Conservation (phyloP, 2,888 invertebrate species). For the Euplagia quadripunctaria region DNA sequence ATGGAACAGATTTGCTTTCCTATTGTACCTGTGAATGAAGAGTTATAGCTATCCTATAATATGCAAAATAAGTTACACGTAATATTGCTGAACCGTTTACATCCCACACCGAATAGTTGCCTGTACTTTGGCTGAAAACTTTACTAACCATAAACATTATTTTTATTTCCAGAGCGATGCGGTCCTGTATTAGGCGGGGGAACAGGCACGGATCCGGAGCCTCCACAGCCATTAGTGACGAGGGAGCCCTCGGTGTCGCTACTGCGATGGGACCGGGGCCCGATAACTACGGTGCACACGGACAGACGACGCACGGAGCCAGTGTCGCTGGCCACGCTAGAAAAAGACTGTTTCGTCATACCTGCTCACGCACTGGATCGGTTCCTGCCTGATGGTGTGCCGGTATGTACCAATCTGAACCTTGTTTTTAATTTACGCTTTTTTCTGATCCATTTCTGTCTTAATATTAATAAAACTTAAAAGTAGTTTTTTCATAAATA, state of each 20-base stretch:
- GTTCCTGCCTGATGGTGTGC: conserved; percentile 96
- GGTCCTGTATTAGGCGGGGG: conserved; percentile 90
- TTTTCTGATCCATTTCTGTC: not conserved
- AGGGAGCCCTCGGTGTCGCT: conserved; percentile 90
- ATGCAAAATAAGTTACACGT: not conserved
- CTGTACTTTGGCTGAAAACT: not conserved
- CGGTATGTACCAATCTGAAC: conserved; percentile 83
- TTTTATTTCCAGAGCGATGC: conserved; percentile 89
- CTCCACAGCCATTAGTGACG: conserved; percentile 91
- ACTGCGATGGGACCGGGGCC: conserved; percentile 79
- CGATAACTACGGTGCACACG: conserved; percentile 72
- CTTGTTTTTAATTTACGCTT: not conserved
- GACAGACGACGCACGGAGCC: conserved; percentile 88
- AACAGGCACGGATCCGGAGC: conserved; percentile 89
- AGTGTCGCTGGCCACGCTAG: conserved; percentile 93
- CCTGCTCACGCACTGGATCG: conserved; percentile 95
- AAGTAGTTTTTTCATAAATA: not conserved
- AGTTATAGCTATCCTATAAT: not conserved
- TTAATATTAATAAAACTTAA: not conserved
- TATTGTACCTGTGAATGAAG: not conserved
- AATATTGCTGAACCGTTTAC: not conserved
- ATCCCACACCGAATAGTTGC: not conserved
- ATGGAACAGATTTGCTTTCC: not conserved
- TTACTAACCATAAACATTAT: not conserved
- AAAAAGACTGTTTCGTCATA: conserved; percentile 97